These are phyloP conservation scores for Tychaedon coryphoeus DNA, from an alignment of 2,113 vertebrate species.

Conservation along the genomic window DNA sequence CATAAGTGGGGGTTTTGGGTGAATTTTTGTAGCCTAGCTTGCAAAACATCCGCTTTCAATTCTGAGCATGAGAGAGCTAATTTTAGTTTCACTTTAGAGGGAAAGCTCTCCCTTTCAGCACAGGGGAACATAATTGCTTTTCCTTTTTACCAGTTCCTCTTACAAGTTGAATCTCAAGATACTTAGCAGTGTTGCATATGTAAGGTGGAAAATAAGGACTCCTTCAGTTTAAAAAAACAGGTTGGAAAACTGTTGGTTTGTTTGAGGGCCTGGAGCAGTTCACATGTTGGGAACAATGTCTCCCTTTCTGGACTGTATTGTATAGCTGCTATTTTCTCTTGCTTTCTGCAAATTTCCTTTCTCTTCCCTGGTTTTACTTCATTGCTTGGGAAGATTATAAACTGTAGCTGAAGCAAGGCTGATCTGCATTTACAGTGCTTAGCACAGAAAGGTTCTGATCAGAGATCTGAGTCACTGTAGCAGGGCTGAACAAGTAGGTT, in stretches of 20 bases:
- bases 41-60: background rate
- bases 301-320: background rate
- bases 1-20: background rate
- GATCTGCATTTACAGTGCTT: background rate
- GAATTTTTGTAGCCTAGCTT: background rate
- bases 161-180: background rate
- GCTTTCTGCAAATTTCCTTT: background rate
- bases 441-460: background rate
- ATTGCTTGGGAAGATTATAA: background rate
- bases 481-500: background rate
- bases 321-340: background rate
- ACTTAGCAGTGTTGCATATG: background rate
- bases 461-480: background rate
- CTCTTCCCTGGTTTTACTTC: background rate
- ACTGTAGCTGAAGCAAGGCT: background rate
- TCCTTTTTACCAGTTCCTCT: background rate
- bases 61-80: background rate
- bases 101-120: background rate
- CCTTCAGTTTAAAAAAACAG: background rate
- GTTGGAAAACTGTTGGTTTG: background rate
- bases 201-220: background rate
- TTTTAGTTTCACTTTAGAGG: background rate
- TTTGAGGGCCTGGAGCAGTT: background rate
- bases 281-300: accelerated
- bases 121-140: background rate